These are phyloP conservation scores for Dendrocincla fuliginosa DNA, from an alignment of 2,797 vertebrate genomes.

Conservation along the genomic window DNA sequence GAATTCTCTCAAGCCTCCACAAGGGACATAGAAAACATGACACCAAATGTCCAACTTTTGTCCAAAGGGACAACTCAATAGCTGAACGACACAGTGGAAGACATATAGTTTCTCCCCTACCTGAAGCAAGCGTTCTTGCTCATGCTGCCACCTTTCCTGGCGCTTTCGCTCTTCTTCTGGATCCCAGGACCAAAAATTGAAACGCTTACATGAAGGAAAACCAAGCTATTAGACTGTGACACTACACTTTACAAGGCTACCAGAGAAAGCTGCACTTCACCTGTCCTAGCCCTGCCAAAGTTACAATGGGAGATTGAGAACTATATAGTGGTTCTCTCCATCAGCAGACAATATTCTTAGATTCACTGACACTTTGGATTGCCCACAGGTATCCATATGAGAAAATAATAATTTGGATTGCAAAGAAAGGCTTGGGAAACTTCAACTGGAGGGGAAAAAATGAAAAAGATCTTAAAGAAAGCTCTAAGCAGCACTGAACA, in stretches of 20 bases:
- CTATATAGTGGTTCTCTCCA: neutral
- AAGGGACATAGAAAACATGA: neutral
- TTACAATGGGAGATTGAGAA: neutral
- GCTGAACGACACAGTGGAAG: neutral
- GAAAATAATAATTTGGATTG: neutral
- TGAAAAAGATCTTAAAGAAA: neutral
- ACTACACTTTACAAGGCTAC: neutral
- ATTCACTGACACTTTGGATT: neutral
- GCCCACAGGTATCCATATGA: neutral
- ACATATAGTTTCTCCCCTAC: conserved; percentile 68
- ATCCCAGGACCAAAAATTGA: conserved; percentile 93
- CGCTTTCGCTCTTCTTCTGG: conserved; percentile 95
- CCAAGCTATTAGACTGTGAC: conserved; percentile 77
- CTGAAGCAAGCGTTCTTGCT: conserved; percentile 95
- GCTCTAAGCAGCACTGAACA: neutral
- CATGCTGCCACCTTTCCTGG: conserved; percentile 95
- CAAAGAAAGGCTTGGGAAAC: neutral
- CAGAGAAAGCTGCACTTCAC: neutral
- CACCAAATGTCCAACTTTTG: neutral
- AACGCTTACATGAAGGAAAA: conserved; percentile 82
- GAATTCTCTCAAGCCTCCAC: neutral
- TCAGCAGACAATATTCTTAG: neutral
- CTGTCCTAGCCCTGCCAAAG: neutral
- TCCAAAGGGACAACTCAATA: neutral
- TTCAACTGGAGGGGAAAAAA: neutral